These are phyloP conservation scores for Danionella dracula DNA, from an alignment of 2,797 vertebrate genomes.

Conservation along the genomic window DNA sequence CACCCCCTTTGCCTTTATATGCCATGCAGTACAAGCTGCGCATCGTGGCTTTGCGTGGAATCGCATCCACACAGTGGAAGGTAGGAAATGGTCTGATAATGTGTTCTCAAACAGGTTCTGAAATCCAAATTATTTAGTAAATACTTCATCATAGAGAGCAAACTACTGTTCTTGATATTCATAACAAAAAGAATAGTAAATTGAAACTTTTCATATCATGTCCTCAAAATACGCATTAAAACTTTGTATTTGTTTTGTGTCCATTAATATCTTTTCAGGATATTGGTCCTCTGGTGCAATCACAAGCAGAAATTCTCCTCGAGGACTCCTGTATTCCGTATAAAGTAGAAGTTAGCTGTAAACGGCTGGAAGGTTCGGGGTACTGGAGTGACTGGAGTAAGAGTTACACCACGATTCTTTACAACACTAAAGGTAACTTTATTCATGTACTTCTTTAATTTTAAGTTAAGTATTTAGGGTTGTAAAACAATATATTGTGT, in stretches of 20 bases:
- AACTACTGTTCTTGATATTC: no score
- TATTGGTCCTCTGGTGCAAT: constrained; percentile 51
- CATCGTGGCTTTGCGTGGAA: constrained; percentile 55
- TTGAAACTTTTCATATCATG: no score
- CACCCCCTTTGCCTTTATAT: constrained; percentile 63
- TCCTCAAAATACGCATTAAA: no score
- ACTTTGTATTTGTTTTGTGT: no score
- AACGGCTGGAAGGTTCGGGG: constrained; percentile 56
- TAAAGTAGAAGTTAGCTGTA: constrained; percentile 76
- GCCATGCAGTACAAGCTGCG: constrained; percentile 77
- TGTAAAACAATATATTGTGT: no score
- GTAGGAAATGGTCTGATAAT: constrained; percentile 52
- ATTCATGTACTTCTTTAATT: not conserved
- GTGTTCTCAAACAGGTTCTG: not conserved
- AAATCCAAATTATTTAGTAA: not conserved
- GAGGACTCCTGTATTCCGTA: constrained; percentile 71
- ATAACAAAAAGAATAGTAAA: no score
- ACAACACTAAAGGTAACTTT: constrained; percentile 75
- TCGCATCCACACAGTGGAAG: constrained; percentile 70
- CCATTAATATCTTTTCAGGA: constrained; percentile 57
- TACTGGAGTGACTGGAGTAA: constrained; percentile 88
- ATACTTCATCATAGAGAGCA: not conserved
- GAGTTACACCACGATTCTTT: constrained; percentile 59
- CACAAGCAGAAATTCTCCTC: constrained; percentile 54
- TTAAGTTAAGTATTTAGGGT: not conserved